Percentiles rank a stretch among this genome's conserved stretches.
These are phyloP conservation scores for Pteria penguin DNA, from an alignment of 2,888 invertebrate genomes.

Conservation along the genomic window DNA sequence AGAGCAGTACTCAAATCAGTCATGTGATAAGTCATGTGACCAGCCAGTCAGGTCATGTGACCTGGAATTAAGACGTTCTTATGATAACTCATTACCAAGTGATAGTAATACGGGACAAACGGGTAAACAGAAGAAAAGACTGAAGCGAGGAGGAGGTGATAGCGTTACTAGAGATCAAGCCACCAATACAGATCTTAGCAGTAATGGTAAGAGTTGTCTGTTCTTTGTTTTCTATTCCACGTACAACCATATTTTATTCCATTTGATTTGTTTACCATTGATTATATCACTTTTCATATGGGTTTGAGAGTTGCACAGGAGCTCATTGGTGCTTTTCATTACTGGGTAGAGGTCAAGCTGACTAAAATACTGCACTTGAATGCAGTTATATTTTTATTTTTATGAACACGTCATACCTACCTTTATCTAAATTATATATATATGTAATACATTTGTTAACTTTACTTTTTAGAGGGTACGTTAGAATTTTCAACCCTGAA, in stretches of 20 bases:
- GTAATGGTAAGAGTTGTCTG: conserved; percentile 65
- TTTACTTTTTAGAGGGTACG: conserved; percentile 68
- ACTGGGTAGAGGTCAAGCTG: too few species aligned
- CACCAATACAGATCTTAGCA: conserved; percentile 75
- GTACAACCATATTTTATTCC: background rate
- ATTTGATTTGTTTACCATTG: background rate
- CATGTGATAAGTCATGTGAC: conserved; percentile 47
- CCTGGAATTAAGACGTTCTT: conserved; percentile 34
- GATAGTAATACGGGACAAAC: conserved; percentile 57
- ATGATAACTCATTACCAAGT: conserved; percentile 59
- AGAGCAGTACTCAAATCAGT: conserved; percentile 52
- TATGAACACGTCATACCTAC: too few species aligned
- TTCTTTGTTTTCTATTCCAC: background rate
- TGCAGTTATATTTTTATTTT: too few species aligned
- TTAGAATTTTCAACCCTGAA: conserved; percentile 65
- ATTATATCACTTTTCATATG: too few species aligned
- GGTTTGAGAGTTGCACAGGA: too few species aligned
- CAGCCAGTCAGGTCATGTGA: conserved; percentile 24
- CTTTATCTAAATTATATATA: too few species aligned
- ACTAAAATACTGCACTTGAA: too few species aligned
- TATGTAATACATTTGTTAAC: too few species aligned
- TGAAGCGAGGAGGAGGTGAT: conserved; percentile 60
- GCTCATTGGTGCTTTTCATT: too few species aligned
- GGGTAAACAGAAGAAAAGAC: conserved; percentile 64
- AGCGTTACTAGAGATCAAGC: conserved; percentile 72